Percentiles rank a stretch among this genome's conserved stretches.
Evolutionary conservation across 2,113 vertebrate species (phyloP).

Genomic region (Gopherus flavomarginatus): DNA sequence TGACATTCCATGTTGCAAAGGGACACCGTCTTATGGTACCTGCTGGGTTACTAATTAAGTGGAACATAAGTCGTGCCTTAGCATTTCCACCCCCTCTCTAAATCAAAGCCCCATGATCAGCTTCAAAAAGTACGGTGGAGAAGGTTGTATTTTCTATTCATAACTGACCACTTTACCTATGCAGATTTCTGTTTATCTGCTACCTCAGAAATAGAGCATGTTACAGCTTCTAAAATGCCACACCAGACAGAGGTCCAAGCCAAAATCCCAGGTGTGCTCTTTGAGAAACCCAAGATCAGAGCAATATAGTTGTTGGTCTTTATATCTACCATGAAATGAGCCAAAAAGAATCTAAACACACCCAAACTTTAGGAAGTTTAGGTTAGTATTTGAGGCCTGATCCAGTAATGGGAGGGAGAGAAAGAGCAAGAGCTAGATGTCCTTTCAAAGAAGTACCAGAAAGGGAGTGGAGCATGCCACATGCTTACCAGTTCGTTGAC

Average conservation of each 20-base stretch:
- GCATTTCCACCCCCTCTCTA: neutral
- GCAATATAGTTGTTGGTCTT: neutral
- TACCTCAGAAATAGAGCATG: neutral
- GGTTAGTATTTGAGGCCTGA: neutral
- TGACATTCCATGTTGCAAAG: neutral
- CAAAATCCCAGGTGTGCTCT: neutral
- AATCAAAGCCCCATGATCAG: neutral
- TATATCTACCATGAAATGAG: neutral
- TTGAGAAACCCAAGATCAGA: neutral
- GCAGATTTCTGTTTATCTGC: neutral
- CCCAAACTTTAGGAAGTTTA: rapidly evolving
- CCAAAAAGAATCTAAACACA: neutral
- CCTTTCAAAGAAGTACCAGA: neutral
- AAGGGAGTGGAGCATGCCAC: neutral
- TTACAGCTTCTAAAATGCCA: neutral
- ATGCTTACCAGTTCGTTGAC: neutral
- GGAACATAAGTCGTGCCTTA: neutral
- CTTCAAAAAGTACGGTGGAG: neutral
- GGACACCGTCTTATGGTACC: neutral
- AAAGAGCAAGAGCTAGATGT: neutral
- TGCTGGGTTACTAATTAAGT: neutral
- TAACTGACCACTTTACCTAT: neutral
- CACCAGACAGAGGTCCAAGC: neutral
- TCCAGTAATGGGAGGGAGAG: neutral
- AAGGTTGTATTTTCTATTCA: neutral